These are phyloP conservation scores for Brachynemurus nebulosus DNA, from an alignment of 2,888 invertebrate genomes.

Conservation along the genomic window DNA sequence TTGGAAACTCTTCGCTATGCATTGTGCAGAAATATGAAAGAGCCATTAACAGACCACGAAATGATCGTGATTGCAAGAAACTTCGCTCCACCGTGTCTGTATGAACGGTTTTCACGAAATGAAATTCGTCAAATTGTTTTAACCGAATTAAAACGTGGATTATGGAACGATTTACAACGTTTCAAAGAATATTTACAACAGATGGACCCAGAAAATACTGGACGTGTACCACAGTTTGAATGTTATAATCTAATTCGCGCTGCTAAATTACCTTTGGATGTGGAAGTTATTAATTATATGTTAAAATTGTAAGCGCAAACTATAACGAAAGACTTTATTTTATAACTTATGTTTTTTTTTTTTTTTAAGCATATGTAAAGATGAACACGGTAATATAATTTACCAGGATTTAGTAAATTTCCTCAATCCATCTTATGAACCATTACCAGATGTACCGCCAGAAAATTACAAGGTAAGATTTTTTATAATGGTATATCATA, in stretches of 20 bases:
- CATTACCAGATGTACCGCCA: slow-evolving; percentile 34
- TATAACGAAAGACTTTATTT: background rate
- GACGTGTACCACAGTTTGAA: slow-evolving; percentile 41
- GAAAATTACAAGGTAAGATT: slow-evolving; percentile 35
- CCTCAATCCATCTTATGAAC: slow-evolving; percentile 48
- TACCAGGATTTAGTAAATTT: slow-evolving; percentile 57
- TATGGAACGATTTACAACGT: slow-evolving; percentile 57
- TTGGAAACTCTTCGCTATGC: slow-evolving; percentile 37
- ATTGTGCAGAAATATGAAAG: slow-evolving; percentile 48
- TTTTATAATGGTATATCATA: too few relatives aligned
- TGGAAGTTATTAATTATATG: slow-evolving; percentile 53
- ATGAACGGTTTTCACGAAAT: slow-evolving; percentile 27
- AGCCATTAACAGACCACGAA: slow-evolving; percentile 65
- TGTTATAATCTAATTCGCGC: slow-evolving; percentile 52
- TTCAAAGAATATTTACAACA: slow-evolving; percentile 43
- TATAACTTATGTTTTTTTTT: background rate
- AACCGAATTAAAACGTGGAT: slow-evolving; percentile 50
- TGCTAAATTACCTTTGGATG: slow-evolving; percentile 52
- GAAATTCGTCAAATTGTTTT: slow-evolving; percentile 46
- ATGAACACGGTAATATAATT: slow-evolving; percentile 47
- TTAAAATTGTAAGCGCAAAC: slow-evolving; percentile 43
- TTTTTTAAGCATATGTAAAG: slow-evolving; percentile 41
- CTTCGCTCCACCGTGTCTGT: slow-evolving; percentile 48
- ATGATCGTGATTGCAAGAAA: slow-evolving; percentile 60
- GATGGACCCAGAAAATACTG: slow-evolving; percentile 40